These are phyloP conservation scores for Lagorchestes hirsutus DNA, from an alignment of 2,797 vertebrate species.

Conservation along the genomic window DNA sequence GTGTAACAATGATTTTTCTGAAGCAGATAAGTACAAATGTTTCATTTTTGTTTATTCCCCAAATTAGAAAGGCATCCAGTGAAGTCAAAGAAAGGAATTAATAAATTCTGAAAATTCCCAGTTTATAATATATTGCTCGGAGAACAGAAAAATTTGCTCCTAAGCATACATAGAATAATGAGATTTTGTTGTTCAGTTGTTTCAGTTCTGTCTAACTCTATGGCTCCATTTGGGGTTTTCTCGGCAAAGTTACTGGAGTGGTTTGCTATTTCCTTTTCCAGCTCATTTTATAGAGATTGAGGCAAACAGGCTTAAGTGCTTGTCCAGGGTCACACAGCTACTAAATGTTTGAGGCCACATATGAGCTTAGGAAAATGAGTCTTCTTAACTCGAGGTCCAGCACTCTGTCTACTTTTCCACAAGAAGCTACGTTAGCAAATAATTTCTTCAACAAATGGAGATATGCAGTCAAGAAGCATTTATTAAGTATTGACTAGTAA, in stretches of 20 bases:
- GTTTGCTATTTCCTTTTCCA: not conserved
- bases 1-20: constrained; percentile 30
- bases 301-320: not conserved
- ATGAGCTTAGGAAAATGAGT: not conserved
- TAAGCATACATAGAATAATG: constrained; percentile 10
- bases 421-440: not conserved
- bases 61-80: not conserved
- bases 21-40: constrained; percentile 34
- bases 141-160: constrained; percentile 41
- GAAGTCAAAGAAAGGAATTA: constrained; percentile 45
- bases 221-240: not conserved
- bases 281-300: not conserved
- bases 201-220: not conserved
- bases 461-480: not conserved
- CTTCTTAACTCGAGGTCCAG: not conserved
- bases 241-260: not conserved
- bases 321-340: not conserved
- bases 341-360: not conserved
- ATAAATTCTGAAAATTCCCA: not conserved
- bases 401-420: not conserved
- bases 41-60: constrained; percentile 22
- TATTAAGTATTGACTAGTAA: not conserved
- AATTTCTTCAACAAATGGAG: not conserved
- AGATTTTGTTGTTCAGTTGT: not conserved
- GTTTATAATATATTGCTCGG: constrained; percentile 49